These are phyloP conservation scores for Rhagoletis pomonella DNA, from an alignment of 1,140 invertebrate genomes.

Conservation along the genomic window DNA sequence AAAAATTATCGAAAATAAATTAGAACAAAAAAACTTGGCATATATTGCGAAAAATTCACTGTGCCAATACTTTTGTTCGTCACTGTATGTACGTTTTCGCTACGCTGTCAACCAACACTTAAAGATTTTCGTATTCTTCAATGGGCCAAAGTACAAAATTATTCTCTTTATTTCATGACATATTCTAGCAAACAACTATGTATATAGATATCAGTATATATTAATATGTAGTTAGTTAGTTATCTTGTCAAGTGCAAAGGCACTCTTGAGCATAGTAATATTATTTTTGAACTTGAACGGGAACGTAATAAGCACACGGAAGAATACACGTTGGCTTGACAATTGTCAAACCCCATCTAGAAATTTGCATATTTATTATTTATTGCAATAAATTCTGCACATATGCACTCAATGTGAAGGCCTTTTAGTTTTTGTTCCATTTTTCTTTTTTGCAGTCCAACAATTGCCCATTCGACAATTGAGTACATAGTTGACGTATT, in stretches of 20 bases:
- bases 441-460: neutral
- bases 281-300: neutral
- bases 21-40: no score
- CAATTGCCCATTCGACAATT: no score
- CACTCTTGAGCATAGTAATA: neutral
- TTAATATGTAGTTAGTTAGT: neutral
- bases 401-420: neutral
- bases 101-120: no score
- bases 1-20: no score
- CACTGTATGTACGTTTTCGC: no score
- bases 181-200: neutral
- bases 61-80: no score
- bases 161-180: neutral
- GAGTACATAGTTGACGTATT: no score
- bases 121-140: neutral
- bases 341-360: neutral
- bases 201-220: no score
- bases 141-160: neutral
- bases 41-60: no score
- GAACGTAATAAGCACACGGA: neutral
- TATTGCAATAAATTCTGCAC: neutral
- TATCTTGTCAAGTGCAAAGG: neutral
- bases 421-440: neutral
- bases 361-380: slow-evolving; percentile 6
- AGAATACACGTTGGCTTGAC: neutral